Conservation (phyloP, 2,888 invertebrate species). For the Noctua pronuba region DNA sequence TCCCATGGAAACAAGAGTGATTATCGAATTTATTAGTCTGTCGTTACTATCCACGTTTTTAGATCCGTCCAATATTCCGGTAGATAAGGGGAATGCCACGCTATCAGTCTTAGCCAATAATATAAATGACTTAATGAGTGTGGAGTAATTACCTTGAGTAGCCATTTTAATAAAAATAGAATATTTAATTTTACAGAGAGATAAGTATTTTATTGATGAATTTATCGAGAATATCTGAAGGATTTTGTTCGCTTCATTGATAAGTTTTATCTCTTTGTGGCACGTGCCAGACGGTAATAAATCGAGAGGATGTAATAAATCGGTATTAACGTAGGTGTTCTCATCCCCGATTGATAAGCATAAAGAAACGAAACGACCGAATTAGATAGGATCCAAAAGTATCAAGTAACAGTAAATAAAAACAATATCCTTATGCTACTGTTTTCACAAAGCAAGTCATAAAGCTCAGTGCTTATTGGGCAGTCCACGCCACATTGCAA, state of each 20-base stretch:
- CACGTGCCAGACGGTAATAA: not conserved
- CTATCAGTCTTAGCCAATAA: conserved; percentile 6
- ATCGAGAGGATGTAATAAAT: not conserved
- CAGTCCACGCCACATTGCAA: not conserved
- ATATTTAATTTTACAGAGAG: not conserved
- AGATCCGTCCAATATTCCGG: not conserved
- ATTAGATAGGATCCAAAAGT: not conserved
- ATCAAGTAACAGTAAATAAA: not conserved
- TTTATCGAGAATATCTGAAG: conserved; percentile 22
- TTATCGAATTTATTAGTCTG: conserved; percentile 3
- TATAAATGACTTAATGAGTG: not conserved
- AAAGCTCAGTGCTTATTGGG: too few species aligned
- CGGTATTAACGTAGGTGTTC: not conserved
- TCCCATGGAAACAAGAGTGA: not conserved
- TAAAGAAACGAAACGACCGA: not conserved
- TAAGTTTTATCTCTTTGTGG: not conserved
- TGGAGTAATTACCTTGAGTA: conserved; percentile 10
- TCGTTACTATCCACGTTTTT: conserved; percentile 3
- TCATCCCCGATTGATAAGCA: not conserved
- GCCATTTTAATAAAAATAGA: conserved; percentile 1
- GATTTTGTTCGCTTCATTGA: conserved; percentile 14
- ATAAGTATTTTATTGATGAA: conserved; percentile 2
- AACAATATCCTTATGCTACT: too few species aligned
- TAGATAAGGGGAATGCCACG: conserved; percentile 4
- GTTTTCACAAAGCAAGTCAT: too few species aligned